A percentile compares a stretch with the other conserved stretches of the same genome.
Conservation (phyloP, 2,797 vertebrate species). For the Parauchenoglanis punctatus region DNA sequence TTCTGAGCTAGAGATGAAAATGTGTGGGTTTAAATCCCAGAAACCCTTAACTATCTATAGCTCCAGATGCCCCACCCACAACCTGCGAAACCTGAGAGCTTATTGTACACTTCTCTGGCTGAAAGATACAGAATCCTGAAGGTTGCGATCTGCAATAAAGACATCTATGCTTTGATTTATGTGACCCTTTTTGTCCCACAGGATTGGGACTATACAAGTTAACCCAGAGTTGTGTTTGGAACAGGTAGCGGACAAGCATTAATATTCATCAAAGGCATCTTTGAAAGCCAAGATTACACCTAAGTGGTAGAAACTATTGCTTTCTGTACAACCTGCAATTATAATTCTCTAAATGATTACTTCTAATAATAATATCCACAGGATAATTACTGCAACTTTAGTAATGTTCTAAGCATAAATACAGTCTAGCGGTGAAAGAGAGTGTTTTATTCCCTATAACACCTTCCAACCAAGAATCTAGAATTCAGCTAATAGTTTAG, state of each 20-base stretch:
- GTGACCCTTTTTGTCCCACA: background rate
- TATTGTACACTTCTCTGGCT: background rate
- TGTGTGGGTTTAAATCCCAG: background rate
- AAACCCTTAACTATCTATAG: background rate
- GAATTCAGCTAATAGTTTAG: background rate
- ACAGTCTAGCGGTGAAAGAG: background rate
- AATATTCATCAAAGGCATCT: slow-evolving; percentile 5
- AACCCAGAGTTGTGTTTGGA: background rate
- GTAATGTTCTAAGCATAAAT: background rate
- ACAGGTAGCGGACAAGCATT: background rate
- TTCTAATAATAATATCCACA: background rate
- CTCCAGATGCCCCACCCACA: background rate
- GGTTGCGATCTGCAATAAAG: background rate
- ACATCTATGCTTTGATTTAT: background rate
- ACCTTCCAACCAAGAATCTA: background rate
- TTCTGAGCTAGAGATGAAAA: background rate
- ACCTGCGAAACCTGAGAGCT: background rate
- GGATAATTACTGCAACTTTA: background rate
- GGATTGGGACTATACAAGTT: background rate
- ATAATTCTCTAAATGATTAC: background rate
- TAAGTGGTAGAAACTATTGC: slow-evolving; percentile 6
- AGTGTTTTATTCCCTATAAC: background rate
- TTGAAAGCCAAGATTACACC: slow-evolving; percentile 1
- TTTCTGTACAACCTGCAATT: slow-evolving; percentile 1
- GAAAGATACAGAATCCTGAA: background rate